phyloP scores from a whole-genome alignment of 2,113 vertebrate species.

The Morphnarchus princeps region DNA sequence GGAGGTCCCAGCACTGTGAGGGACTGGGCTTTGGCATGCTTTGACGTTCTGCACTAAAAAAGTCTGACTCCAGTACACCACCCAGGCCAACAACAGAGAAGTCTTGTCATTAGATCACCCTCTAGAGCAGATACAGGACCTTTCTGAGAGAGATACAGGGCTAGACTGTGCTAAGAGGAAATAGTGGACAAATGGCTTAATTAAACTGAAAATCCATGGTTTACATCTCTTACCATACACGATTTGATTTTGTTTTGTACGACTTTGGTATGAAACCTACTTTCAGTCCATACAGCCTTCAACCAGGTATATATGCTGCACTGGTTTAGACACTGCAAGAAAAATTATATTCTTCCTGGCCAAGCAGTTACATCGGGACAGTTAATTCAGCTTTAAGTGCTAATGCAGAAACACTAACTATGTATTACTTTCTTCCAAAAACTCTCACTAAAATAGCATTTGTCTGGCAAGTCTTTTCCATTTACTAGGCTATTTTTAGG shows the following conservation, averaged over 20 bases:
- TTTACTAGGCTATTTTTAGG: background rate
- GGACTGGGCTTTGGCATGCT: background rate
- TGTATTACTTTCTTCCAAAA: constrained; percentile 2
- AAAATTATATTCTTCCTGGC: background rate
- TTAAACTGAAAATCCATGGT: background rate
- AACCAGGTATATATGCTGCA: background rate
- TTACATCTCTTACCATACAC: background rate
- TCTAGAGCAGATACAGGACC: background rate
- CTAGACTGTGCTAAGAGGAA: background rate
- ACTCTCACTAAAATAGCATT: background rate
- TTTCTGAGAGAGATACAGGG: background rate
- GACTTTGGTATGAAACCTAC: background rate
- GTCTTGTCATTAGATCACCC: background rate
- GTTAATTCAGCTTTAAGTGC: background rate
- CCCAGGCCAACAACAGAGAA: background rate
- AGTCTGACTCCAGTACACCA: background rate
- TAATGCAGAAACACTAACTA: constrained; percentile 1
- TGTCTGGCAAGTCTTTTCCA: background rate
- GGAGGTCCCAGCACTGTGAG: background rate
- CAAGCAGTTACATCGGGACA: background rate
- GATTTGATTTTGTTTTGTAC: background rate
- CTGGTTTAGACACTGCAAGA: background rate
- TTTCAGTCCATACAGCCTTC: background rate
- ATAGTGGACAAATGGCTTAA: background rate
- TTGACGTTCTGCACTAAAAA: background rate